These are phyloP conservation scores for Metacarcinus magister DNA, from an alignment of 2,888 invertebrate species.

Conservation along the genomic window DNA sequence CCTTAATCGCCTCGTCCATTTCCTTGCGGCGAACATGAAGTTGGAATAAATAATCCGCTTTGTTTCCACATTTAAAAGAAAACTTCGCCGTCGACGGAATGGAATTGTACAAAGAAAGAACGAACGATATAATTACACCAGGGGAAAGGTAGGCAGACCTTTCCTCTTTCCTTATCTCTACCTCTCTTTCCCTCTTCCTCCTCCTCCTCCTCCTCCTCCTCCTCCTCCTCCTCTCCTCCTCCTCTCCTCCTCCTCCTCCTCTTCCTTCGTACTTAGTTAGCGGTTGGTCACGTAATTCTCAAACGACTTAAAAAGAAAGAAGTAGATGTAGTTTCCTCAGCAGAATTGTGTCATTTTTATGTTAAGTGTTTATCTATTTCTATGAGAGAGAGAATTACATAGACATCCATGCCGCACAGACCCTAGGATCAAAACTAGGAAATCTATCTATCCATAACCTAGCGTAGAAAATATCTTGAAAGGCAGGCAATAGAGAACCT, in stretches of 20 bases:
- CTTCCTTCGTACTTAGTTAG: not conserved
- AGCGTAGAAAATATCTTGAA: too few relatives aligned
- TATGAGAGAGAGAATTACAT: not conserved
- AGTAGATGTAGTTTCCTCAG: not conserved
- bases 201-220: not conserved
- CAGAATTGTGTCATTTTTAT: not conserved
- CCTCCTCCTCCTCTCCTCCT: not conserved
- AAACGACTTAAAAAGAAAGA: not conserved
- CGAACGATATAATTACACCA: not conserved
- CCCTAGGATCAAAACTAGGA: too few relatives aligned
- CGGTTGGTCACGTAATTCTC: constrained; percentile 28
- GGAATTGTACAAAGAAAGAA: not conserved
- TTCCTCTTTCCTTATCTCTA: not conserved
- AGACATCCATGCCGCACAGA: too few relatives aligned
- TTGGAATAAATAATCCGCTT: not conserved
- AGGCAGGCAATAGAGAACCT: too few relatives aligned
- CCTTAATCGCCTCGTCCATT: not conserved
- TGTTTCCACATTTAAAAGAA: not conserved
- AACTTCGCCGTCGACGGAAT: not conserved
- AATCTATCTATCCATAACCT: too few relatives aligned
- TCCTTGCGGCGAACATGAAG: not conserved
- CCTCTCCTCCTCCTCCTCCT: too few relatives aligned
- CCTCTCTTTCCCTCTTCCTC: not conserved
- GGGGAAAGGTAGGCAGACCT: not conserved
- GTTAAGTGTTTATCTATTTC: not conserved